These are phyloP conservation scores for Calosoma granatense DNA, from an alignment of 1,140 invertebrate genomes.

Conservation along the genomic window DNA sequence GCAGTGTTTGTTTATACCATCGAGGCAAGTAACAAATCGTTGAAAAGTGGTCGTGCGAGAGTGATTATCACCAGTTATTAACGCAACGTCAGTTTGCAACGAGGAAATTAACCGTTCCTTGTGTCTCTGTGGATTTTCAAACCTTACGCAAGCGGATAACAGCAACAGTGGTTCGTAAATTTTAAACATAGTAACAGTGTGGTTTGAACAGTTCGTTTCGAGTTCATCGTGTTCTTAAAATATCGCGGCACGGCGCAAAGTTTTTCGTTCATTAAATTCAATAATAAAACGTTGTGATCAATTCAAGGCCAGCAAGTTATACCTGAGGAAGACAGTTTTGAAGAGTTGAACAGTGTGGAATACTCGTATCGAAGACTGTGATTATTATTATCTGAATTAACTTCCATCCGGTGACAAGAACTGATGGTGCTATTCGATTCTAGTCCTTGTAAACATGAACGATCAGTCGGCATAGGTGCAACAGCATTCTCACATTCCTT, in stretches of 20 bases:
- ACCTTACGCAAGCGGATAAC: no score
- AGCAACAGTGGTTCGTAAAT: no score
- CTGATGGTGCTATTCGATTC: not conserved
- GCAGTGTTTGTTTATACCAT: not conserved
- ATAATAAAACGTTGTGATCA: not conserved
- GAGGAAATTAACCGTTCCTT: no score
- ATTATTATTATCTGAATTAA: not conserved
- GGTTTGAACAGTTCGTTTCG: no score
- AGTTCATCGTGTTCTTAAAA: not conserved
- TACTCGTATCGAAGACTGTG: not conserved
- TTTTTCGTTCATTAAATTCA: not conserved
- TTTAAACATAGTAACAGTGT: no score
- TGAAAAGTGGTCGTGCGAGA: no score
- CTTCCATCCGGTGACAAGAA: not conserved
- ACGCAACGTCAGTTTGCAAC: no score
- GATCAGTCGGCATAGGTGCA: not conserved
- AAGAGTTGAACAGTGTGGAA: not conserved
- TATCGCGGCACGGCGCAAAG: not conserved
- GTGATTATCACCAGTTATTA: no score
- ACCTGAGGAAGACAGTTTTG: not conserved
- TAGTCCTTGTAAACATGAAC: not conserved
- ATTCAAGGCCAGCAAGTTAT: not conserved
- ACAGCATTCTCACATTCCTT: not conserved
- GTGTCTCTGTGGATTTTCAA: no score
- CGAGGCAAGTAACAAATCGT: no score